Evolutionary conservation across 2,797 vertebrate genomes (phyloP), one percentile per base, ranked within the genome.

Genomic region (Natrix natrix): DNA sequence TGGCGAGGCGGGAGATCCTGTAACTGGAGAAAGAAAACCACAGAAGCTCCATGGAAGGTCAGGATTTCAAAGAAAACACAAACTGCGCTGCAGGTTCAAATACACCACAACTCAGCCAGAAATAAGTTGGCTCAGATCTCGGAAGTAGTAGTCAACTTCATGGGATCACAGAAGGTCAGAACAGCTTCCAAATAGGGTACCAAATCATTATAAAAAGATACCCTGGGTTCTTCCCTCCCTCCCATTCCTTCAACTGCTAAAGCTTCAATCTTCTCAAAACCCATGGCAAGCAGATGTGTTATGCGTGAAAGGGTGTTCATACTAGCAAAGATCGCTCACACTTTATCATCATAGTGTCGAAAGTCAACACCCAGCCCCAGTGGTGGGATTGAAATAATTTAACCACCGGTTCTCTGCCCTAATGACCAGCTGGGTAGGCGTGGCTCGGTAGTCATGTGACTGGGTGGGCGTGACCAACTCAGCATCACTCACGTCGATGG

Each of bases 171-270:
- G 32, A 74, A 37, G 16, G 7, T 10, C 32, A 74, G 69, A 8
- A 8, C 7, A 74, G 69, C 32, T 69, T 69, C 66, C 14, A 32
- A 69, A 69, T 7, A 5, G 28, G 61, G 1, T 69, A 32, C 0
- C 5, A 69, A 69, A 7, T 69, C 0, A 0, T 61, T 63, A 63
- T 63, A 63, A 63, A 61, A 24, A 61, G 7, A 26, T 16, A 69
- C 13, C 2, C 28, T 69, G 63, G 6, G 8, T 63, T 48, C 48
- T n/a, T 5, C 0, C 1, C 20, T 0, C 6, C 3, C 4, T 28
- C 12, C 4, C 13, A 5, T 32, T n/a, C n/a, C 3, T 32, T 69
- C 66, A 17, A 1, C 60, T 32, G 66, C 66, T 69, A 69, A 69
- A 69, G 2, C 66, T 32, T 69, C 63, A 69, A 69, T 32, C 63